A percentile compares a stretch with the other conserved stretches of the same genome.
Conservation (phyloP, 2,113 vertebrate species). For the Tachysurus fulvidraco region DNA sequence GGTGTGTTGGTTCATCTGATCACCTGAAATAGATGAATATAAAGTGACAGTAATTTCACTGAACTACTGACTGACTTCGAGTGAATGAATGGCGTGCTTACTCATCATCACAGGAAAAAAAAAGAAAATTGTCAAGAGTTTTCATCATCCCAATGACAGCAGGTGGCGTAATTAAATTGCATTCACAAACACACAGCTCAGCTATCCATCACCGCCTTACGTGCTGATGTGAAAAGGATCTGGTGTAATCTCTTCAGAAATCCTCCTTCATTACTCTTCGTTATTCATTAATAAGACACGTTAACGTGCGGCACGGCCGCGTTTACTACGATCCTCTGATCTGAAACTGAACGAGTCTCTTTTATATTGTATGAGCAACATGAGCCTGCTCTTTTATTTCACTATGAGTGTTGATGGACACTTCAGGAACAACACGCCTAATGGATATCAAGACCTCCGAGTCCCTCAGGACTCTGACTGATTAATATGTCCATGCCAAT, state of each 20-base stretch:
- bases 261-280: not conserved
- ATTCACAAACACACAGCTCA: not conserved
- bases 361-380: not conserved
- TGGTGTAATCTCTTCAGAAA: not conserved
- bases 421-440: not conserved
- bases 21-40: not conserved
- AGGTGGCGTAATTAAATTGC: constrained; percentile 11
- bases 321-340: constrained; percentile 21
- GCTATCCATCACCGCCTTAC: not conserved
- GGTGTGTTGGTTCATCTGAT: not conserved
- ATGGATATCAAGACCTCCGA: constrained; percentile 21
- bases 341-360: not conserved
- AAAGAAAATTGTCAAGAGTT: not conserved
- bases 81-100: not conserved
- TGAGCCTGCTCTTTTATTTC: constrained; percentile 7
- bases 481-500: constrained; percentile 2
- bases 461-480: not conserved
- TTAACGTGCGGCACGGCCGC: not conserved
- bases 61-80: not conserved
- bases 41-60: not conserved
- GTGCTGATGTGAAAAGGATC: not conserved
- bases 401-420: not conserved
- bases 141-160: constrained; percentile 9
- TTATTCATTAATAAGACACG: not conserved
- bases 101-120: not conserved